Base-by-base conservation (phyloP, 2,797 vertebrate genomes). In the Leuciscus waleckii region DNA sequence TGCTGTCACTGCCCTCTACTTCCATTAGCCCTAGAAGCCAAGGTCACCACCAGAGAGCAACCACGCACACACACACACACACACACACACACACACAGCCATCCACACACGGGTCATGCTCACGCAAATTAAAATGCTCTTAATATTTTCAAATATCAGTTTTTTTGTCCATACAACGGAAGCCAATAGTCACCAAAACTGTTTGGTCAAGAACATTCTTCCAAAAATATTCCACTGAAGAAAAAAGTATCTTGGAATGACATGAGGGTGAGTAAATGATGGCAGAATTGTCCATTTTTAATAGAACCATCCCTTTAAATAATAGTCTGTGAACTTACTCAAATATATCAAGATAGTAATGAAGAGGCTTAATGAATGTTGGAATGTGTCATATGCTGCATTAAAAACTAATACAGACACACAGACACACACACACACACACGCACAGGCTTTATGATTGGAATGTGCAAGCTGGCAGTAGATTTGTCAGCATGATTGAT, bases 1-100 rank as follows among this genome's bases (percentile, higher is more conserved):
- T 84, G 58, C 84, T 91, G 92, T 84, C 92, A 93, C 87, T 92
- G 92, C 85, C 93, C 94, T 94, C 92, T 89, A 91, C 89, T 90
- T 95, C 94, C 94, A 95, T 95, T 95, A 95, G 92, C 88, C 79
- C 51, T 88, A 87, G 61, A 90, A 91, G 92, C 90, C 94, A 95
- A 95, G 94, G 95, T 94, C 94, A 95, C 26, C 46, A 87, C 69
- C 85, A 89, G 89, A 86, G 41, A 82, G 51, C 67, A 81, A 63
- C 8, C 70, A 56, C 49, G 0, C 14, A 10, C 41, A 7, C 37
- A 7, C 37, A 10, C 39, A 41, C 70, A 46, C 69, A 86, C 79
- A 46, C 73, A 41, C 79, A 78, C 65, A 77, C 83, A 63, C 51
- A 37, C 56, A 82, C 43, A 68, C n/a, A 67, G 65, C 43, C 81